Evolutionary conservation across 2,888 invertebrate species (phyloP), one percentile per base, ranked within the genome.

Genomic region (Pseudolycoriella hygida): DNA sequence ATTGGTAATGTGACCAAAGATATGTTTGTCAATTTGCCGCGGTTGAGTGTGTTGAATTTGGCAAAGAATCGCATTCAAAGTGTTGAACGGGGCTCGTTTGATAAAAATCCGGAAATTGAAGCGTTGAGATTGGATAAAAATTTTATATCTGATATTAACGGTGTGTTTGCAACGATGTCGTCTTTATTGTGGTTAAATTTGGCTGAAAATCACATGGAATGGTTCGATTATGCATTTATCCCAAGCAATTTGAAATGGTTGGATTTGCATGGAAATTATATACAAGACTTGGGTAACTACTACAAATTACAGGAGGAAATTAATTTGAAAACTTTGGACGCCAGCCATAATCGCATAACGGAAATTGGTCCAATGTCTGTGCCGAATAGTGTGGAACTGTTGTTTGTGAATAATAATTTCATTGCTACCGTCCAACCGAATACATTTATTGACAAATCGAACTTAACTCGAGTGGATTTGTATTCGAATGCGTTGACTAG

Each of bases 191-290:
- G 89, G 81, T 68, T 92, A 49, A 90, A 90, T 66, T 71, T 92
- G 44, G 88, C 88, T 25, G 86, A 87, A 68, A 90, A 92, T 70
- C 86, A 86, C 68, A 70, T 92, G 57, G 83, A 85, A 53, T 87
- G 87, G 86, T 90, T 92, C 64, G 90, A 90, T 65, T 90, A 87
- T 61, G 88, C 89, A 44, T 86, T 90, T 62, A 80, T 92, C 55
- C 90, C 90, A 31, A 80, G 80, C 51, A 87, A 85, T 64, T 69
- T 92, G 46, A 85, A 86, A 66, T 88, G 87, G 86, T 69, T 92
- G 60, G 90, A 90, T 60, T 78, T 90, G 57, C 89, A 89, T 63
- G 81, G 86, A 45, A 92, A 92, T 63, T 86, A 82, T 56, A 87
- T 92, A 55, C 83, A 84, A 65, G 80, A 81, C 47, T 69, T 92